These are phyloP conservation scores for Bubo scandiacus DNA, from an alignment of 2,113 vertebrate genomes.

Conservation along the genomic window DNA sequence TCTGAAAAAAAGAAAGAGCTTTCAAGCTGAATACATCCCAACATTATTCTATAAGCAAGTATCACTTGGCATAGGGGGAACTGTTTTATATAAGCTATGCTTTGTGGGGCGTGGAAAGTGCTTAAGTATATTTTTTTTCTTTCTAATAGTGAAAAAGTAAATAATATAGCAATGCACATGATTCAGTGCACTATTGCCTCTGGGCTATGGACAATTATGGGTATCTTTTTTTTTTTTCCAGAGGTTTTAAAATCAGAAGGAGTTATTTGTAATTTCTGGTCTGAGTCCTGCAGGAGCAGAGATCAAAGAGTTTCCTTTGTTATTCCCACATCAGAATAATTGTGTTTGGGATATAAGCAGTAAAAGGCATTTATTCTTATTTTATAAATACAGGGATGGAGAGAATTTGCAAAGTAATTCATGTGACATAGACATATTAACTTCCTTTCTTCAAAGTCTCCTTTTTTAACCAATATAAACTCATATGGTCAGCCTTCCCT, in stretches of 20 bases:
- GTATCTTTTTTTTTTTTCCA: rapidly evolving
- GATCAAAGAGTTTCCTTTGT: not conserved
- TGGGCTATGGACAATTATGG: not conserved
- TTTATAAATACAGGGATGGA: not conserved
- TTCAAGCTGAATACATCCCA: not conserved
- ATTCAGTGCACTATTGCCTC: not conserved
- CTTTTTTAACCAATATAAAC: not conserved
- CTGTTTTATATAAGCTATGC: not conserved
- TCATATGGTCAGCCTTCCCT: not conserved
- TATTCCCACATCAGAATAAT: not conserved
- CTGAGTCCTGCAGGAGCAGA: not conserved
- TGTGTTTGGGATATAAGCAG: not conserved
- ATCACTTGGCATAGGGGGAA: not conserved
- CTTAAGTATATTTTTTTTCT: not conserved
- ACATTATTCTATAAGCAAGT: not conserved
- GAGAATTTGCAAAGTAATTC: not conserved
- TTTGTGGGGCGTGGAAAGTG: not conserved
- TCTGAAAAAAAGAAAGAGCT: not conserved
- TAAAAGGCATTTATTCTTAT: not conserved
- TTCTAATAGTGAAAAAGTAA: not conserved
- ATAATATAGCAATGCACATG: not conserved
- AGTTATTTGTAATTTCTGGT: not conserved
- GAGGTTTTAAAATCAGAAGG: not conserved
- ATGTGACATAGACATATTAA: not conserved
- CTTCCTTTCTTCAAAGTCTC: not conserved